phyloP scores from a whole-genome alignment of 2,888 invertebrate genomes.

The Pristionchus arcanus region DNA sequence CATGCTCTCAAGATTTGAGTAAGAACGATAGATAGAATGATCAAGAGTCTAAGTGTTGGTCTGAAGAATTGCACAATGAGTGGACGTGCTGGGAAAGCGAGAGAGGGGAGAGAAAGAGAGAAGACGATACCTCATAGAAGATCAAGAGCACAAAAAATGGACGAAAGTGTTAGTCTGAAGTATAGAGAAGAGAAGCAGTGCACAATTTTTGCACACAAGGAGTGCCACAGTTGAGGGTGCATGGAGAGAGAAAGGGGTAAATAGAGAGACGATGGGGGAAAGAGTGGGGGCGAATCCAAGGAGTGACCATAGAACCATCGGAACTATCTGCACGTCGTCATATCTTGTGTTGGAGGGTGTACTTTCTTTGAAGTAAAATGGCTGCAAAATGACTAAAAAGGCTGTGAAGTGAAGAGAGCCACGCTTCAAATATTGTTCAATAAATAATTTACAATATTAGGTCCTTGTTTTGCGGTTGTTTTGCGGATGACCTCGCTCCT shows the following conservation, averaged over 20 bases:
- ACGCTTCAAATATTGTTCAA: too few species aligned
- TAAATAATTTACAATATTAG: too few species aligned
- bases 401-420: too few species aligned
- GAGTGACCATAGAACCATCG: neutral
- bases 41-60: conserved; percentile 1
- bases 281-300: neutral
- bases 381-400: too few species aligned
- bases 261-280: neutral
- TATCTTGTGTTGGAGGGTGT: neutral
- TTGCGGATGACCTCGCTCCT: too few species aligned
- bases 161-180: conserved; percentile 6
- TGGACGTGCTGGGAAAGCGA: too few species aligned
- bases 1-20: neutral
- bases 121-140: too few species aligned
- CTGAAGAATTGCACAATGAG: conserved; percentile 7
- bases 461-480: too few species aligned
- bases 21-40: neutral
- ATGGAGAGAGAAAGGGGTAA: neutral
- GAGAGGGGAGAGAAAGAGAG: neutral
- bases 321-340: neutral
- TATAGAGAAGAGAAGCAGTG: conserved; percentile 6
- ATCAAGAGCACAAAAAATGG: neutral
- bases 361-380: too few species aligned
- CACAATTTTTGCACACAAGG: too few species aligned
- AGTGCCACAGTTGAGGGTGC: neutral